Percentiles rank a stretch among this genome's conserved stretches.
Evolutionary conservation across 2,113 vertebrate species (phyloP).

Genomic region (Caracal caracal): DNA sequence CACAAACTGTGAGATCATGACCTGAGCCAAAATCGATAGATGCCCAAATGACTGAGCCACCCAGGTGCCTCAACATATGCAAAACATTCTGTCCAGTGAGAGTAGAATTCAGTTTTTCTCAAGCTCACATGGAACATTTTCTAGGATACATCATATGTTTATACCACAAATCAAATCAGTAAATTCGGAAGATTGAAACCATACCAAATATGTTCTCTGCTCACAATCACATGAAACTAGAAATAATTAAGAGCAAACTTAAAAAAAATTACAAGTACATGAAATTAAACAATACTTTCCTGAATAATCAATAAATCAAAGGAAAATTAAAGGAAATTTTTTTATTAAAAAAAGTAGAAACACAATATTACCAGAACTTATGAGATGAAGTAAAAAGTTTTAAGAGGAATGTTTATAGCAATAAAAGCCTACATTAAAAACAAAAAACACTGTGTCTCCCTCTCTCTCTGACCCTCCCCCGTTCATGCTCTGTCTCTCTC

Average conservation of each 20-base stretch:
- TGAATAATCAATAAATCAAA: neutral
- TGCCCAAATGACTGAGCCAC: too few relatives aligned
- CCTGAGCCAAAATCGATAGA: too few relatives aligned
- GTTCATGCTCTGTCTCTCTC: too few relatives aligned
- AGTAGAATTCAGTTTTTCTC: neutral
- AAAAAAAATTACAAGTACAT: neutral
- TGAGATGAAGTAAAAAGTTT: neutral
- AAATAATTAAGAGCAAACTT: neutral
- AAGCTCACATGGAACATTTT: neutral
- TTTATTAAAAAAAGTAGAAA: neutral
- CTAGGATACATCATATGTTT: neutral
- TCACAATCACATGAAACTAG: neutral
- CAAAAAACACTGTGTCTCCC: too few relatives aligned
- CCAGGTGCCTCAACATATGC: neutral
- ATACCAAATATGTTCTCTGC: neutral
- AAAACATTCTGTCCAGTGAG: neutral
- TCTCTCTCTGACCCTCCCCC: too few relatives aligned
- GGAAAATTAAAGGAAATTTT: neutral
- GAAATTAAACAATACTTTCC: neutral
- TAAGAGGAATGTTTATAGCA: neutral
- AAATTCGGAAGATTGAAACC: neutral
- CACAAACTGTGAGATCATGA: too few relatives aligned
- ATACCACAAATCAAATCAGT: neutral
- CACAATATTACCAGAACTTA: neutral
- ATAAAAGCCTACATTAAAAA: neutral